These are phyloP conservation scores for Platichthys stellatus DNA, from an alignment of 2,113 vertebrate genomes.

Conservation along the genomic window DNA sequence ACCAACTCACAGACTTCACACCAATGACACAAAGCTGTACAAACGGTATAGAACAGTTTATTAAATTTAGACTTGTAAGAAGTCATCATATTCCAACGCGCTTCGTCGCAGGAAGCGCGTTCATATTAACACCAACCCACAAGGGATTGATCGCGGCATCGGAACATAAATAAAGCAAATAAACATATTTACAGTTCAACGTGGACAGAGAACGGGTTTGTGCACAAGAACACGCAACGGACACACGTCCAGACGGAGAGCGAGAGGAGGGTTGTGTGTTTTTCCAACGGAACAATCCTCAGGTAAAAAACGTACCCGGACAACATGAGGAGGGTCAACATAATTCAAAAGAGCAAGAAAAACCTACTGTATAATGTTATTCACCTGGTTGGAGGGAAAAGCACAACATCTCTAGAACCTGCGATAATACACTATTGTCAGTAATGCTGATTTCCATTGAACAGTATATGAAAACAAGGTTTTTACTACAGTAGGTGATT, in stretches of 20 bases:
- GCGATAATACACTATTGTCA: slow-evolving; percentile 23
- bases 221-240: slow-evolving; percentile 47
- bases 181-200: slow-evolving; percentile 85
- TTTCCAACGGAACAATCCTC: neutral
- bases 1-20: slow-evolving; percentile 47
- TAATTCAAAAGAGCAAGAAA: slow-evolving; percentile 25
- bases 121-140: slow-evolving; percentile 93
- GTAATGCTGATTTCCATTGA: slow-evolving; percentile 28
- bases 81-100: slow-evolving; percentile 96
- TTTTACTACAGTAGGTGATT: slow-evolving; percentile 6
- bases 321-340: neutral
- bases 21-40: slow-evolving; percentile 65
- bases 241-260: slow-evolving; percentile 35
- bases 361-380: slow-evolving; percentile 29
- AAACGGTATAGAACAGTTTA: slow-evolving; percentile 90
- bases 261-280: neutral
- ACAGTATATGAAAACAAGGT: neutral
- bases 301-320: neutral
- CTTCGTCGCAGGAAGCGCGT: slow-evolving; percentile 85
- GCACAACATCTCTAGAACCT: slow-evolving; percentile 9
- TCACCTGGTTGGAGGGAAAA: slow-evolving; percentile 33
- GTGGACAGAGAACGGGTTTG: slow-evolving; percentile 56
- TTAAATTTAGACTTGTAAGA: slow-evolving; percentile 99
- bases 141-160: slow-evolving; percentile 92
- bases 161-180: slow-evolving; percentile 95